Evolutionary conservation across 1,140 invertebrate genomes (phyloP).

Genomic region (Pogonognathellus flavescens): DNA sequence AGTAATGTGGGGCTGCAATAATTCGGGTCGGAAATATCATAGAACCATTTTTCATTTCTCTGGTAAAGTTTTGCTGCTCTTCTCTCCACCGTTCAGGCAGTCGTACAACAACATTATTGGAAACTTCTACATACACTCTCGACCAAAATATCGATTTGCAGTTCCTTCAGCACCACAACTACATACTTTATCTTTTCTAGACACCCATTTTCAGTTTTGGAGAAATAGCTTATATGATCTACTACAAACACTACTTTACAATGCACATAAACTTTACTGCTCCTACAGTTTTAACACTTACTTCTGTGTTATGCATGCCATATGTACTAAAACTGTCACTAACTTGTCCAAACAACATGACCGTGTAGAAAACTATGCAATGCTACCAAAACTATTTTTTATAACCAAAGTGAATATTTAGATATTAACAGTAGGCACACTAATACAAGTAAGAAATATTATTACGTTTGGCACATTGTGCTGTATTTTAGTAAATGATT

Average conservation of each 20-base stretch:
- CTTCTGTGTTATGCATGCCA: not conserved
- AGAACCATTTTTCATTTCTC: too few species aligned
- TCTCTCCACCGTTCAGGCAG: not conserved
- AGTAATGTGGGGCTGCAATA: too few species aligned
- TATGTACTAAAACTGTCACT: not conserved
- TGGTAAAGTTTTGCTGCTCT: not conserved
- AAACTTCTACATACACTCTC: constrained; percentile 52
- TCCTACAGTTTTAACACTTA: not conserved
- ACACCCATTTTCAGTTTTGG: constrained; percentile 39
- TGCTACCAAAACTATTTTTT: too few species aligned
- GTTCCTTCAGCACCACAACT: not conserved
- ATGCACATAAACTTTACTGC: not conserved
- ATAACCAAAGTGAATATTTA: too few species aligned
- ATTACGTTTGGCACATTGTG: too few species aligned
- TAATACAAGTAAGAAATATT: too few species aligned
- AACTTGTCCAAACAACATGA: not conserved
- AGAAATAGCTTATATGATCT: not conserved
- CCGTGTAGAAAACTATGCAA: too few species aligned
- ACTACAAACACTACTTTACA: not conserved
- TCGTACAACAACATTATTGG: constrained; percentile 56
- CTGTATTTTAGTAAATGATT: too few species aligned
- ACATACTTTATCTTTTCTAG: constrained; percentile 15
- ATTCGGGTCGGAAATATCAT: too few species aligned
- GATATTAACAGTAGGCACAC: too few species aligned
- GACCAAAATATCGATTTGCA: constrained; percentile 58